Conservation (phyloP, 2,797 vertebrate species). For the Girardinus metallicus region DNA sequence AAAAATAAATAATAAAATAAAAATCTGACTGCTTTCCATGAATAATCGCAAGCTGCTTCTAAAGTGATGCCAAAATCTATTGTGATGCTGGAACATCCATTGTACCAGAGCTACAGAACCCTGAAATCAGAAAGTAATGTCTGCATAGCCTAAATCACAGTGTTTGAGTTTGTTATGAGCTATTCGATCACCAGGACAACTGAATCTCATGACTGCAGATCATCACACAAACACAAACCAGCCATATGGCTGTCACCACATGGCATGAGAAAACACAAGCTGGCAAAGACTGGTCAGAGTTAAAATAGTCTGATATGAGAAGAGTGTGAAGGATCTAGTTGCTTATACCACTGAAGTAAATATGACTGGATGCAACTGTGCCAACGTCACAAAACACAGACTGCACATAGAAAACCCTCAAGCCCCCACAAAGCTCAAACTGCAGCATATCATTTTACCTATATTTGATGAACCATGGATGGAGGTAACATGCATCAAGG, state of each 20-base stretch:
- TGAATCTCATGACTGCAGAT: slow-evolving; percentile 27
- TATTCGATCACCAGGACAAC: slow-evolving; percentile 24
- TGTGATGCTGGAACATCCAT: slow-evolving; percentile 11
- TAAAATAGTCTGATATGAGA: slow-evolving; percentile 18
- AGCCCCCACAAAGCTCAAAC: not conserved
- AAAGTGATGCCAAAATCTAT: slow-evolving; percentile 16
- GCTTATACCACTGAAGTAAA: not conserved
- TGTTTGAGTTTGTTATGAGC: slow-evolving; percentile 29
- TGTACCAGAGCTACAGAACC: slow-evolving; percentile 16
- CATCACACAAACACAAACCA: slow-evolving; percentile 38
- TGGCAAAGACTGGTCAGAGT: slow-evolving; percentile 40
- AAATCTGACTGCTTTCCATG: slow-evolving; percentile 30
- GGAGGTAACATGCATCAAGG: slow-evolving; percentile 14
- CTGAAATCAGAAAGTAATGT: slow-evolving; percentile 12
- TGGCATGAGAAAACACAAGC: slow-evolving; percentile 44
- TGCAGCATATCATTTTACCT: slow-evolving; percentile 47
- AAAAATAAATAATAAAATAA: not conserved
- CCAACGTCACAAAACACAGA: not conserved
- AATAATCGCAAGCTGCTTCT: slow-evolving; percentile 38
- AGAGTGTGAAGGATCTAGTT: slow-evolving; percentile 10
- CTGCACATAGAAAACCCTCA: not conserved
- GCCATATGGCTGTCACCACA: slow-evolving; percentile 53
- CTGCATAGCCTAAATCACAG: slow-evolving; percentile 23
- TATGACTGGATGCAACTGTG: not conserved
- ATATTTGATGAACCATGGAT: slow-evolving; percentile 17